Conservation (phyloP, 2,797 vertebrate genomes). For the Pempheris klunzingeri region DNA sequence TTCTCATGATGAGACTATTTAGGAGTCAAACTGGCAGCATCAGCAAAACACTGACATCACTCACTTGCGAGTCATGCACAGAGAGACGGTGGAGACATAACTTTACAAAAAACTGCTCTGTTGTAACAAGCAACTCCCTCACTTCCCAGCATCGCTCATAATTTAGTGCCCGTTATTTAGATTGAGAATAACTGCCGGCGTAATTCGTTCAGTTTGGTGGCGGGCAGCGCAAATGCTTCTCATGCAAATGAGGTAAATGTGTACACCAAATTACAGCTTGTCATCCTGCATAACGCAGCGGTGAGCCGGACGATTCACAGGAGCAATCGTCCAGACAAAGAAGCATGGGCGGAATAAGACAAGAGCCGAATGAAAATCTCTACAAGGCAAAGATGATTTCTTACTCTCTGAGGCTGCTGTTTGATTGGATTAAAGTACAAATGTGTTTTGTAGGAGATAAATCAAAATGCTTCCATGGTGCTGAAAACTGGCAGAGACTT, state of each 20-base stretch:
- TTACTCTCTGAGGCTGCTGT: constrained; percentile 61
- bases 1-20: neutral
- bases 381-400: constrained; percentile 64
- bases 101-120: constrained; percentile 37
- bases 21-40: constrained; percentile 36
- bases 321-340: constrained; percentile 6
- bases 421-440: constrained; percentile 75
- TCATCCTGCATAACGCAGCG: constrained; percentile 55
- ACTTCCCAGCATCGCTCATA: constrained; percentile 69
- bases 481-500: constrained; percentile 34
- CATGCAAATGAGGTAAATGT: constrained; percentile 81
- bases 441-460: constrained; percentile 67
- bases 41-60: constrained; percentile 42
- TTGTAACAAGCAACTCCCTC: constrained; percentile 50
- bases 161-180: constrained; percentile 65
- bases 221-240: constrained; percentile 63
- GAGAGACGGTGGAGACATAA: neutral
- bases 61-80: constrained; percentile 42
- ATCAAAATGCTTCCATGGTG: constrained; percentile 64
- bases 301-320: constrained; percentile 61
- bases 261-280: constrained; percentile 79
- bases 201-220: constrained; percentile 61
- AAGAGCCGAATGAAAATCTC: constrained; percentile 41
- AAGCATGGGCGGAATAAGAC: constrained; percentile 23
- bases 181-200: constrained; percentile 53